Percentiles rank a stretch among this genome's conserved stretches.
These are phyloP conservation scores for Brachycybe producta DNA, from an alignment of 2,888 invertebrate genomes.

Conservation along the genomic window DNA sequence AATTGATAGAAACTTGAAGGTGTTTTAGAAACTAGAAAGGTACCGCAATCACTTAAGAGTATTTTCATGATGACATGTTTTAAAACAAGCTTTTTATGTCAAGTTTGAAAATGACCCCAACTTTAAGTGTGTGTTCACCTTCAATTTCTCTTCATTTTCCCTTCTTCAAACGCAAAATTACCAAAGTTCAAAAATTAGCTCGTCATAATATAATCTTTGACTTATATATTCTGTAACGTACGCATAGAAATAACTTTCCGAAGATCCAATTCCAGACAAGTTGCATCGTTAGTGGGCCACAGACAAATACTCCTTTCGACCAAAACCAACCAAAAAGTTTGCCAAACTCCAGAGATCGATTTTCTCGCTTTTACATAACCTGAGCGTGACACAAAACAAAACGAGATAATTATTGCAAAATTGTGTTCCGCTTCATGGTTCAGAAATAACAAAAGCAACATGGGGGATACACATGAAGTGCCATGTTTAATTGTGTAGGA, in stretches of 20 bases:
- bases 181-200: background rate
- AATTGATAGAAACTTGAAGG: no score
- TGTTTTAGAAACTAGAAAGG: no score
- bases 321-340: slow-evolving; percentile 65
- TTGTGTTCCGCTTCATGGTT: no score
- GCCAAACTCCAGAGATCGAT: slow-evolving; percentile 58
- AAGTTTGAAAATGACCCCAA: no score
- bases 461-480: no score
- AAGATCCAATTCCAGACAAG: slow-evolving; percentile 50
- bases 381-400: no score
- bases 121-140: background rate
- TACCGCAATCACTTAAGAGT: no score
- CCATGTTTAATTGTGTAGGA: no score
- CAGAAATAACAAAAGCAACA: no score
- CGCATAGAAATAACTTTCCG: slow-evolving; percentile 67
- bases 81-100: no score
- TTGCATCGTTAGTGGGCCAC: slow-evolving; percentile 31
- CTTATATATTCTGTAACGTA: slow-evolving; percentile 32
- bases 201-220: background rate
- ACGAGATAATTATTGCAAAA: no score
- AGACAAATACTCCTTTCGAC: slow-evolving; percentile 51
- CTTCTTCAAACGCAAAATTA: background rate
- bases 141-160: background rate
- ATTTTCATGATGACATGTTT: no score
- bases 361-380: slow-evolving; percentile 39